Base-by-base conservation (phyloP, 2,888 invertebrate genomes). In the Parnassius orleans region DNA sequence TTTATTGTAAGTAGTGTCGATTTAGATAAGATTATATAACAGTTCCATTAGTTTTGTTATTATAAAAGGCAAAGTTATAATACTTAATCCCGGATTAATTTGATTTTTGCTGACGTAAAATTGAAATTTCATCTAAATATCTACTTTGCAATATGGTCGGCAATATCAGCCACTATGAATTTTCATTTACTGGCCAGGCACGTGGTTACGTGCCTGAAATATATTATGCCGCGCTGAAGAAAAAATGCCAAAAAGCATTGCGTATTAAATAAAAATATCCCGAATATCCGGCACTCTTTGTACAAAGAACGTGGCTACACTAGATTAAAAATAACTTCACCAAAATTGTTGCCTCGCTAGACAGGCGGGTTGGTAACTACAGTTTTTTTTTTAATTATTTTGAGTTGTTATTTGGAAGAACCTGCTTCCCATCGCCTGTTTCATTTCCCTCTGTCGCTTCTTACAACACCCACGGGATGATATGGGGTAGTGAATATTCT, bases 131-230 rank as follows among this genome's bases (percentile, higher is more conserved):
- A 86, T 83, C 83, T 82, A 84, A 86, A 86, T 85, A 87, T 87
- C 86, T 86, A 88, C 85, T 87, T 89, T 89, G 88, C 87, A 89
- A 89, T 89, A 88, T 78, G 80, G 79, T 78, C 65, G 62, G 75
- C 79, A 79, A 81, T 81, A 83, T 78, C 68, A 75, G n/a, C 47
- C n/a, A n/a, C 14, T 47, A 47, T 47, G 47, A 47, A 47, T 47
- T 47, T 84, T 82, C 74, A 79, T 79, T 72, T n/a, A 75, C 75
- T 76, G 79, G n/a, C 42, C 53, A 43, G 48, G 47, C 43, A 68
- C 42, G 66, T n/a, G 3, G 73, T 69, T 24, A 86, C 89, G 87
- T 89, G 87, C 79, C 72, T 72, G 59, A 81, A 86, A 87, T 88
- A 81, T 81, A 69, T 77, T 80, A 79, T 65, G 15, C 9, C 47